A percentile compares a stretch with the other conserved stretches of the same genome.
Conservation (phyloP, 2,113 vertebrate genomes). For the Pandion haliaetus region DNA sequence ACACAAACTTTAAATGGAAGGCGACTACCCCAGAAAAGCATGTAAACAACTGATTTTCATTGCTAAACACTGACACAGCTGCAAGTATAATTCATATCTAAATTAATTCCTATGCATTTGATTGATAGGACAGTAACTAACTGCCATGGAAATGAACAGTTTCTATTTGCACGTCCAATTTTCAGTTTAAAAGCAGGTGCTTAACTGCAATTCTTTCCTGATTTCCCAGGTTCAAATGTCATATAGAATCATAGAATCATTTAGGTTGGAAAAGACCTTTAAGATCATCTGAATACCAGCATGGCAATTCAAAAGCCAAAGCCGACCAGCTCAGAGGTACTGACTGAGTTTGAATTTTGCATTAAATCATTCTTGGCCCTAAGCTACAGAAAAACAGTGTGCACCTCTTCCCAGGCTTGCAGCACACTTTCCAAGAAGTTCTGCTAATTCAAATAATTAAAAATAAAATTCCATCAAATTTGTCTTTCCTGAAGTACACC, state of each 20-base stretch:
- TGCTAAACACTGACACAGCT: background rate
- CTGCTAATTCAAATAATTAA: background rate
- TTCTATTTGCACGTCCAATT: background rate
- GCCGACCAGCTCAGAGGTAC: background rate
- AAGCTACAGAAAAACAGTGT: background rate
- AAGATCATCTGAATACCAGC: background rate
- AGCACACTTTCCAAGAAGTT: background rate
- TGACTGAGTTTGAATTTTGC: background rate
- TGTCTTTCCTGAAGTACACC: background rate
- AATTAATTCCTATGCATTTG: background rate
- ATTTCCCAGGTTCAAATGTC: background rate
- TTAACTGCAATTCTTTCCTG: background rate
- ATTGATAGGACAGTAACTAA: background rate
- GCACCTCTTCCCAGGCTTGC: background rate
- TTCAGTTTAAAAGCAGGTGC: conserved; percentile 8
- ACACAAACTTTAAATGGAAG: background rate
- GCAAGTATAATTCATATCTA: background rate
- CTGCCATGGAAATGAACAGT: background rate
- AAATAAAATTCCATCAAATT: background rate
- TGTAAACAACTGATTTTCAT: background rate
- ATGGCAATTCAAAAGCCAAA: background rate
- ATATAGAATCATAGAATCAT: too few species aligned
- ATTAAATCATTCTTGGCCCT: background rate
- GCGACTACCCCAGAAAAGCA: background rate
- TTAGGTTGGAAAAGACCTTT: too few species aligned